phyloP scores from a whole-genome alignment of 2,888 invertebrate species.

The Oxycera nigricornis region DNA sequence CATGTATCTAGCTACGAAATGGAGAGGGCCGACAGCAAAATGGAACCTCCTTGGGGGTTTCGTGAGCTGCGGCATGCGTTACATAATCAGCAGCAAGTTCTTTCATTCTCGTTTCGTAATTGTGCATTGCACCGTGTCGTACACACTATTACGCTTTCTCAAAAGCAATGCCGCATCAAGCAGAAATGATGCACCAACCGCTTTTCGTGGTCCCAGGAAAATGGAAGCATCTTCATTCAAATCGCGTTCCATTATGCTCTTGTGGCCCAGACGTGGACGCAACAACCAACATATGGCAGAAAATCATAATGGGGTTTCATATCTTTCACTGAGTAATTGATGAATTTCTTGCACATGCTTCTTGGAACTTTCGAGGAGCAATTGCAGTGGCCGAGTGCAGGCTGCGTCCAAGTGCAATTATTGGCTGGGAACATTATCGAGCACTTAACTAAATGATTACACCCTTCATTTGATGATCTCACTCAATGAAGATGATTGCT shows the following conservation, averaged over 20 bases:
- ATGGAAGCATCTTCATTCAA: neutral
- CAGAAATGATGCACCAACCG: neutral
- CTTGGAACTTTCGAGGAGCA: neutral
- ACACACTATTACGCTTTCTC: neutral
- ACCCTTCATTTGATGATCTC: neutral
- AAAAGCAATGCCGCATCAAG: neutral
- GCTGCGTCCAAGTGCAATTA: neutral
- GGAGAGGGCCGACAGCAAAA: neutral
- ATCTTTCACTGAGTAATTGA: neutral
- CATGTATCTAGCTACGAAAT: too few species aligned
- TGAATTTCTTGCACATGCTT: neutral
- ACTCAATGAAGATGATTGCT: too few species aligned
- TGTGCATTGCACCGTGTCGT: neutral
- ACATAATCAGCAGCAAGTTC: neutral
- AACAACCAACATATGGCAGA: neutral
- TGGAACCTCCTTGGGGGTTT: too few species aligned
- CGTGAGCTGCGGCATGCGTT: neutral
- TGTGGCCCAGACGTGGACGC: neutral
- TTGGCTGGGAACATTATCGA: neutral
- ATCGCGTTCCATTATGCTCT: too few species aligned
- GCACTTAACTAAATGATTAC: neutral
- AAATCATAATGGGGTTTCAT: neutral
- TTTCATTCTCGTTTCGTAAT: constrained; percentile 1
- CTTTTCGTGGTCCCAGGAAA: neutral
- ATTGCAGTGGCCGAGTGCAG: neutral